Evolutionary conservation across 2,113 vertebrate genomes (phyloP), one percentile per base, ranked within the genome.

Genomic region (Atrichornis clamosus): DNA sequence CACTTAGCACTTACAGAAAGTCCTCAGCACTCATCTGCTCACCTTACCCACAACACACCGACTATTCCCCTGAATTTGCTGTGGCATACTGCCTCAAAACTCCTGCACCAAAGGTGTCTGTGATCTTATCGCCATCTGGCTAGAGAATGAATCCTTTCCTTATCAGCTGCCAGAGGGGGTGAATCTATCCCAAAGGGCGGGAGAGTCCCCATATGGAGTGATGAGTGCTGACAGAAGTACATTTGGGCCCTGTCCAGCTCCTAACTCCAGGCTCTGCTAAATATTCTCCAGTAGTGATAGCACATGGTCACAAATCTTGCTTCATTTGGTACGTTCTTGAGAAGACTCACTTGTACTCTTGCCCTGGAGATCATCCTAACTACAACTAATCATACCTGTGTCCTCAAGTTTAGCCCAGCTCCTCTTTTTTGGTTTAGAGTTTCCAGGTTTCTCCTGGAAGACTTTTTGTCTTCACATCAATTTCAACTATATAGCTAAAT

Each of bases 161-260:
- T 55, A 17, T n/a, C 76, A 84, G 32, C 52, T 84, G 15, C 39
- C 47, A 95, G 35, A 86, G 30, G 8, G 11, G 5, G 3, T 35
- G 39, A 92, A 69, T 62, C 11, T 15, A 72, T 63, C n/a, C 22
- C 50, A 74, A 1, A 0, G 0, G 2, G 0, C 4, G 3, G 18
- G 17, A 22, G 6, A 64, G 15, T 17, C 27, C 35, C 59, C 23
- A 20, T 14, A n/a, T 27, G 70, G 68, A 70, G 41, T 26, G 20
- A 39, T 9, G 33, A n/a, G 20, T 33, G 32, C 15, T 46, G 27
- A 22, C 58, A 63, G 24, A 17, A 23, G 46, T 30, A 21, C 0
- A 1, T 44, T 56, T 46, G 33, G 90, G 42, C 6, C 35, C 35
- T 6, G 2, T 39, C 42, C 68, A 86, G 27, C 22, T 89, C 19